These are phyloP conservation scores for Drosophila mayaguana DNA, from an alignment of 2,888 invertebrate species.

Conservation along the genomic window DNA sequence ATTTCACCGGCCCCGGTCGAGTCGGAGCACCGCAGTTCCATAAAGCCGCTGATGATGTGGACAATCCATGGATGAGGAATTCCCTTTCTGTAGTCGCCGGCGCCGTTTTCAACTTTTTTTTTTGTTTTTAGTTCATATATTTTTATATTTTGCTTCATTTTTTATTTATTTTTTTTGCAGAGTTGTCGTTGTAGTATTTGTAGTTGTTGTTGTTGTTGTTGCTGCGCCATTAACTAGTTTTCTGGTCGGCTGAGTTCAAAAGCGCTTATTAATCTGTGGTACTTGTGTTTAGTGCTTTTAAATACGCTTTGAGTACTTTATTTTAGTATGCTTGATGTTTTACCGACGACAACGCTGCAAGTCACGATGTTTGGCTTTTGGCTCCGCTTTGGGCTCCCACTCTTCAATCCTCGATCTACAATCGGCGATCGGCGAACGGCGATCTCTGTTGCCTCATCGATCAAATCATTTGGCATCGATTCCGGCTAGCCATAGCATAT, in stretches of 20 bases:
- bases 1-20: conserved; percentile 23
- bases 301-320: conserved; percentile 83
- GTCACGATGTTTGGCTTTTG: conserved; percentile 66
- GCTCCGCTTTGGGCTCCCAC: conserved; percentile 25
- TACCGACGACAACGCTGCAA: conserved; percentile 69
- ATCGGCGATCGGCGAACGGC: conserved; percentile 1
- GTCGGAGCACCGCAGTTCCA: background rate
- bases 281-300: conserved; percentile 81
- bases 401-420: background rate
- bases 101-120: conserved; percentile 30
- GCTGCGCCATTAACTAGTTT: conserved; percentile 80
- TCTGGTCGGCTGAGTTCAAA: conserved; percentile 84
- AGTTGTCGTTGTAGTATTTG: conserved; percentile 21
- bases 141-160: background rate
- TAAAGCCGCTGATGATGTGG: conserved; percentile 44
- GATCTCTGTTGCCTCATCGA: conserved; percentile 23
- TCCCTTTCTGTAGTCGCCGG: conserved; percentile 36
- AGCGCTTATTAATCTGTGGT: conserved; percentile 83
- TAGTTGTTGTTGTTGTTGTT: conserved; percentile 37
- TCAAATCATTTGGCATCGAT: conserved; percentile 38
- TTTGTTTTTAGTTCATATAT: conserved; percentile 4
- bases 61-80: conserved; percentile 52
- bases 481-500: conserved; percentile 2
- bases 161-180: conserved; percentile 20
- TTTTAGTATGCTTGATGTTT: conserved; percentile 81